Evolutionary conservation across 2,113 vertebrate species (phyloP).

Genomic region (Amphiprion percula): DNA sequence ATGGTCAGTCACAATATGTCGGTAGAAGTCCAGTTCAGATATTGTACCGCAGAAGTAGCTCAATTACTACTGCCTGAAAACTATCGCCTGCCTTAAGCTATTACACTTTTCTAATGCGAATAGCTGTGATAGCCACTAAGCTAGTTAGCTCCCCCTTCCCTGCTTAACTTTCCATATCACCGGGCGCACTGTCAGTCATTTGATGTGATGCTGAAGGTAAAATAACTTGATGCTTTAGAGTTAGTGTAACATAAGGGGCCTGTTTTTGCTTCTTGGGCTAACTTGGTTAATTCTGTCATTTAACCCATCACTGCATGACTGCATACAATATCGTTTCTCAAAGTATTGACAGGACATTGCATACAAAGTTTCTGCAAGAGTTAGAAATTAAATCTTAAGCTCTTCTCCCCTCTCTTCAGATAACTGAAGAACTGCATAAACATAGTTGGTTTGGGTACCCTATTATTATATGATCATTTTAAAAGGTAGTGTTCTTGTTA

Average conservation of each 20-base stretch:
- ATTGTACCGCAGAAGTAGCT: neutral
- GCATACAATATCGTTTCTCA: too few species aligned
- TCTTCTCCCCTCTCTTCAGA: too few species aligned
- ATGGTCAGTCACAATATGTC: constrained; percentile 16
- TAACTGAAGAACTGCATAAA: too few species aligned
- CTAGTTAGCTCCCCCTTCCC: constrained; percentile 25
- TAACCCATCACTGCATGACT: too few species aligned
- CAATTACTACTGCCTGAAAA: neutral
- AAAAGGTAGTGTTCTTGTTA: too few species aligned
- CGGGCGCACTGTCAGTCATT: constrained; percentile 39
- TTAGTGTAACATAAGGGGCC: neutral
- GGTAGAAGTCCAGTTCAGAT: neutral
- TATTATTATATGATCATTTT: too few species aligned
- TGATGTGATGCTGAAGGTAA: neutral
- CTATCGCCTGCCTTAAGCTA: neutral
- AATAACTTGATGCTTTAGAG: neutral
- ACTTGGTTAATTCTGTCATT: neutral
- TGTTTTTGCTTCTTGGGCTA: neutral
- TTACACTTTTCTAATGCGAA: neutral
- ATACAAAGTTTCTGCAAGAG: too few species aligned
- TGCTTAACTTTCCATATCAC: constrained; percentile 27
- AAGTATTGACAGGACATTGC: too few species aligned
- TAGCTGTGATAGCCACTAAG: neutral
- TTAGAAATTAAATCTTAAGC: too few species aligned
- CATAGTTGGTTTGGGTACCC: too few species aligned